Percentiles rank a stretch among this genome's conserved stretches.
Evolutionary conservation across 2,113 vertebrate genomes (phyloP).

Genomic region (Panthera tigris): DNA sequence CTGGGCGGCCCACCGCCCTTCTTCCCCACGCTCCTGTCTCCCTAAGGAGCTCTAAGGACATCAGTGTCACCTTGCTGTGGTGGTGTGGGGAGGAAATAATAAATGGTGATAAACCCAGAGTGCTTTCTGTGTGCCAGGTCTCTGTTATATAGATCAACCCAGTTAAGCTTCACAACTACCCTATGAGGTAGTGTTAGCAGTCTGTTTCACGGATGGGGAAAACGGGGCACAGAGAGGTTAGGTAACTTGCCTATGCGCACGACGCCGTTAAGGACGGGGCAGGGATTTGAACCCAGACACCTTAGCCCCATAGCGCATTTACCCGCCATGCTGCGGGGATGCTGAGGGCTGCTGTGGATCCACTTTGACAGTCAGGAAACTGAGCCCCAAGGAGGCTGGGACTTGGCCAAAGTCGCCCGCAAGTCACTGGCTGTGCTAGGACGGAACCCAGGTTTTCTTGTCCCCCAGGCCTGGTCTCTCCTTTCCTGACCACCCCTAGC

Average conservation of each 20-base stretch:
- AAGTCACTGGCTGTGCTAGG: neutral
- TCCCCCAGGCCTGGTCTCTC: rapidly evolving
- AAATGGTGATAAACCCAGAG: neutral
- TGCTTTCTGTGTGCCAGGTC: no score
- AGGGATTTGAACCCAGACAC: neutral
- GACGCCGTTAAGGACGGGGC: neutral
- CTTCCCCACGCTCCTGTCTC: rapidly evolving
- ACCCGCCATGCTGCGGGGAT: rapidly evolving
- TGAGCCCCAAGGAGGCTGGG: neutral
- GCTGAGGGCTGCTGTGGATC: neutral
- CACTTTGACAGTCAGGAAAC: neutral
- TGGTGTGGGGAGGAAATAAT: rapidly evolving
- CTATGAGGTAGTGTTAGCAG: neutral
- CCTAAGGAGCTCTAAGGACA: neutral
- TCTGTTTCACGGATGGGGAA: neutral
- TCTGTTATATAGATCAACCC: no score
- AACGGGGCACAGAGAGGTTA: neutral
- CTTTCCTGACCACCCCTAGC: neutral
- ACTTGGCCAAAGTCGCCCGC: neutral
- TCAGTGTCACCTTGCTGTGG: neutral
- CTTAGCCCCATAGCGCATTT: neutral
- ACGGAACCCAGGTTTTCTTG: neutral
- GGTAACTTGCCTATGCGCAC: neutral
- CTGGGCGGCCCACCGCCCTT: neutral
- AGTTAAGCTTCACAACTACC: neutral